phyloP scores from a whole-genome alignment of 23 tunicate genomes.

The Phallusia fumigata region DNA sequence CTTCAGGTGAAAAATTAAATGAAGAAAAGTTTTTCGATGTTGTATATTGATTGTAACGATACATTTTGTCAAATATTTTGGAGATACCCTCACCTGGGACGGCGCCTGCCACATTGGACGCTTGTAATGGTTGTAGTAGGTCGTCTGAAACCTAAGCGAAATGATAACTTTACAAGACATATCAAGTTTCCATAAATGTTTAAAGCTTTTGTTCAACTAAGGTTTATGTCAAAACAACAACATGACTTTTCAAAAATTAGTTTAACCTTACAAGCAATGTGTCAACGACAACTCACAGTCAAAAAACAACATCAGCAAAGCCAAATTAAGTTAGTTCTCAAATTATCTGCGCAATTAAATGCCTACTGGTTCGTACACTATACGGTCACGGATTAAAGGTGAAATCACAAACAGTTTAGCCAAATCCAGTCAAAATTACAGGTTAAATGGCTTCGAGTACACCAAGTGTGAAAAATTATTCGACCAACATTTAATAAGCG shows the following conservation, averaged over 20 bases:
- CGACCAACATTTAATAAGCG: no score
- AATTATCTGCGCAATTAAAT: conserved; percentile 2
- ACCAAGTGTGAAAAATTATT: conserved; percentile 3
- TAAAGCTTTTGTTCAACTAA: no score
- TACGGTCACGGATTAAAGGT: not conserved
- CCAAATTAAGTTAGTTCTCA: conserved; percentile 3
- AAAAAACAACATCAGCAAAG: conserved; percentile 11
- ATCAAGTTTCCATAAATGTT: no score
- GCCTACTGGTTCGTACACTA: not conserved
- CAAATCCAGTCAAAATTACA: not conserved
- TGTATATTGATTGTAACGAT: not conserved
- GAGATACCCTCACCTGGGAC: conserved; percentile 30
- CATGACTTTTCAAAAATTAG: no score
- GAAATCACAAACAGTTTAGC: not conserved
- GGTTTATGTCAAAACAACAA: no score
- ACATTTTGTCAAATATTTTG: not conserved
- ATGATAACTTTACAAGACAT: no score
- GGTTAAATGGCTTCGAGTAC: not conserved
- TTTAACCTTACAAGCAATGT: not conserved
- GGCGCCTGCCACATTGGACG: conserved; percentile 74
- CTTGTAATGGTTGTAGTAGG: conserved; percentile 71
- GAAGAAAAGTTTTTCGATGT: no score
- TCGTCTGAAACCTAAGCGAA: conserved; percentile 60
- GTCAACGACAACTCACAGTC: not conserved
- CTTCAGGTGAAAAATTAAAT: no score